Conservation (phyloP, 2,888 invertebrate genomes). For the Acronicta psi region DNA sequence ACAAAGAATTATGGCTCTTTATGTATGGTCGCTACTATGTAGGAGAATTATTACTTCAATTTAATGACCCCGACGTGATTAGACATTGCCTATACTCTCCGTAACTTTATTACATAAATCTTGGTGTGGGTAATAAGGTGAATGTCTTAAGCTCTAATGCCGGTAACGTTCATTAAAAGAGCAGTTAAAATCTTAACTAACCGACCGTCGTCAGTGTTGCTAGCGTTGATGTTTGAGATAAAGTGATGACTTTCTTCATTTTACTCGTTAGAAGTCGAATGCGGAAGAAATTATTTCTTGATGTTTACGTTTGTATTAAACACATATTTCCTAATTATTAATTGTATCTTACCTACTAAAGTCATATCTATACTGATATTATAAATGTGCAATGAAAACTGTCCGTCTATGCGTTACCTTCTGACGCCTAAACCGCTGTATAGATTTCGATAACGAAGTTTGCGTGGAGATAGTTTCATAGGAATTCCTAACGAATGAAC, state of each 20-base stretch:
- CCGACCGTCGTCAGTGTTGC: constrained; percentile 46
- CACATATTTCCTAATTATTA: no score
- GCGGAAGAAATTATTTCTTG: constrained; percentile 13
- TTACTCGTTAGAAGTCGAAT: constrained; percentile 33
- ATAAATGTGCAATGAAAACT: no score
- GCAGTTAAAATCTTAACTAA: constrained; percentile 65
- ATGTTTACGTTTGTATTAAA: no score
- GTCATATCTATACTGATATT: no score
- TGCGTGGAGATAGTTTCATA: no score
- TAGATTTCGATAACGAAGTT: no score
- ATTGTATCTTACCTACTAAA: no score
- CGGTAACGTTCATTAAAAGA: constrained; percentile 68
- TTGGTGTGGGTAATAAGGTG: constrained; percentile 70
- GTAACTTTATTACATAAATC: constrained; percentile 84
- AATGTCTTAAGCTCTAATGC: constrained; percentile 71
- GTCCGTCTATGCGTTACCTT: no score
- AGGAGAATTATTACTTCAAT: constrained; percentile 83
- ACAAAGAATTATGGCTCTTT: constrained; percentile 85
- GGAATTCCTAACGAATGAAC: no score
- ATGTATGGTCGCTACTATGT: constrained; percentile 83
- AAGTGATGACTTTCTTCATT: constrained; percentile 40
- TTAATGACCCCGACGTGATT: constrained; percentile 85
- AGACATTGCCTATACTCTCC: constrained; percentile 79
- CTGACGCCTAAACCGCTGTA: no score
- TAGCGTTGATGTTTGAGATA: constrained; percentile 43